Conservation (phyloP, 2,113 vertebrate genomes). For the Pangasianodon hypophthalmus region DNA sequence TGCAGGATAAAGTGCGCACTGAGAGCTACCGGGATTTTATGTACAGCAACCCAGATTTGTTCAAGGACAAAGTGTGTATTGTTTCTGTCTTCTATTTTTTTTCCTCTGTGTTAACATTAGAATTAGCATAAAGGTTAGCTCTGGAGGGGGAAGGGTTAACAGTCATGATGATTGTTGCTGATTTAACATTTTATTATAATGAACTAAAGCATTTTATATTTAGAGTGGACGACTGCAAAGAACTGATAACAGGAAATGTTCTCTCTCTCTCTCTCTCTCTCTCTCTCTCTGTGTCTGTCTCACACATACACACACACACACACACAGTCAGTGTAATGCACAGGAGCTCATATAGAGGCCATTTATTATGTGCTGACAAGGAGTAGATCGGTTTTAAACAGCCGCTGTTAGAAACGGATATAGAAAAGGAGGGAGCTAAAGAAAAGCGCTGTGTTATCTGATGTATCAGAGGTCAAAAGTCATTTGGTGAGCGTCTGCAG, state of each 20-base stretch:
- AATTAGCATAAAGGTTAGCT: conserved; percentile 22
- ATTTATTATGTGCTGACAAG: conserved; percentile 62
- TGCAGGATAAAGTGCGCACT: conserved; percentile 90
- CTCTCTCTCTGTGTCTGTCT: conserved; percentile 54
- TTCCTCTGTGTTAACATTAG: conserved; percentile 14
- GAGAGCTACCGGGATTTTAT: conserved; percentile 95
- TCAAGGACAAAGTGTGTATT: conserved; percentile 91
- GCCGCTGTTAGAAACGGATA: conserved; percentile 38
- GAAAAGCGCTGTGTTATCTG: conserved; percentile 50
- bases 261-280: conserved; percentile 23
- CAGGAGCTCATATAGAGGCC: conserved; percentile 44
- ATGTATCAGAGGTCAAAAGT: conserved; percentile 39
- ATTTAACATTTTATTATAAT: conserved; percentile 78
- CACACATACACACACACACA: not conserved
- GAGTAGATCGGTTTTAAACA: conserved; percentile 53
- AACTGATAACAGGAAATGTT: conserved; percentile 78
- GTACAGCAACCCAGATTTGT: conserved; percentile 86
- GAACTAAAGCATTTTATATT: conserved; percentile 58
- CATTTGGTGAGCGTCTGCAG: not conserved
- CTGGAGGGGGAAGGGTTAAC: not conserved
- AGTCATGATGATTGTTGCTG: conserved; percentile 53
- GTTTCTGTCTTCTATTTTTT: not conserved
- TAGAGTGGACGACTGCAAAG: conserved; percentile 69
- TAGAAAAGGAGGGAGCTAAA: conserved; percentile 46
- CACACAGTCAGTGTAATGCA: conserved; percentile 38